Evolutionary conservation across 1,140 invertebrate genomes (phyloP), one percentile per base, ranked within the genome.

Genomic region (Pseudomyrmex cubaensis): DNA sequence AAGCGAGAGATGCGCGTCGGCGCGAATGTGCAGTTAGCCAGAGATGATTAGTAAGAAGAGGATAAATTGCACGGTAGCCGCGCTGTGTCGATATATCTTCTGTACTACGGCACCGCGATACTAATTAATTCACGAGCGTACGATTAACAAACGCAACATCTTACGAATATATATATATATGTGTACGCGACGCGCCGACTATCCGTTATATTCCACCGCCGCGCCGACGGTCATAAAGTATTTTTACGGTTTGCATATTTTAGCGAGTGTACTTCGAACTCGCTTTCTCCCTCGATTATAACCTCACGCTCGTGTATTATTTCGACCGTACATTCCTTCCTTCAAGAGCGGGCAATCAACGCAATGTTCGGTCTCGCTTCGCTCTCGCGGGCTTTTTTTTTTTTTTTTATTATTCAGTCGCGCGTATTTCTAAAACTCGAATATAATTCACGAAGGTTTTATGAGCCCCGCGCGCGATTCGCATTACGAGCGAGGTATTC

Each of bases 121-220:
- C 70, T 82, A 82, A 82, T 82, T 82, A 73, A 82, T 82, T 82
- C 78, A 54, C 61, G 48, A 64, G 59, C 70, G 48, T 13, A 48
- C 57, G 59, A 75, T 82, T 63, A 74, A 35, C 70, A 22, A 48
- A 44, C 57, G 56, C 22, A 80, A 80, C 78, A 54, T 54, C 48
- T 82, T 57, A 35, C 48, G 70, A 74, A 61, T 82, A 25, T 25
- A 25, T 25, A 25, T 25, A 35, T 35, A 35, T 35, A 35, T 7
- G 0, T 35, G 5, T 35, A 7, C 35, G 22, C 59, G 67, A 22
- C 17, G 35, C 20, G 13, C 57, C 44, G n/a, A 52, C 78, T 63
- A 64, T 82, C 66, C 10, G 54, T 80, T 72, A 80, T 59, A 50
- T n/a, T 17, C 64, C 2, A 22, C 20, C 46, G n/a, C 52, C 5